Base-by-base conservation (phyloP, 2,113 vertebrate genomes). In the Polypterus bichir region DNA sequence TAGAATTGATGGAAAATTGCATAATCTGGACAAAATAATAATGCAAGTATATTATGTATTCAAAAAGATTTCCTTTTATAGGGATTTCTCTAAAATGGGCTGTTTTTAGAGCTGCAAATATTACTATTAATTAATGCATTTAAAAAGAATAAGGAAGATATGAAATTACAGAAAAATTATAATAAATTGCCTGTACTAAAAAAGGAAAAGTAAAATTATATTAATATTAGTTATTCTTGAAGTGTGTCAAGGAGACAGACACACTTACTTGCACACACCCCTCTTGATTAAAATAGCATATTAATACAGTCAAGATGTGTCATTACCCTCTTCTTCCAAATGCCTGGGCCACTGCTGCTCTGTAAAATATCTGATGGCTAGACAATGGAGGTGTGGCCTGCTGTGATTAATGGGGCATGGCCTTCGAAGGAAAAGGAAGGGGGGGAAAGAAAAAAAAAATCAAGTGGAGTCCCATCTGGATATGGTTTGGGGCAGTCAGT, bases 391-490 rank as follows among this genome's bases (percentile, higher is more conserved):
- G 82, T 80, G 85, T 76, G 80, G 80, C 79, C 9, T 74, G 70
- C 73, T 66, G 74, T 81, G 83, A 83, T 73, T 76, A 83, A 85
- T 81, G 79, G 82, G 75, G 72, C 68, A 57, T 69, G 69, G 74
- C 70, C 65, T 64, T 3, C 49, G 53, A 44, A 27, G 46, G 63
- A 44, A 44, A 63, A 5, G 53, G 53, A 57, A 61, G 54, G 44
- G 48, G 54, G 49, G 7, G 51, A 57, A 48, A 45, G 27, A 44
- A 57, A 46, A 59, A 47, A 47, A 52, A 48, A 48, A 48, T 6
- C 3, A 44, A 27, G 46, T 49, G 70, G 69, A 76, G 71, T 74
- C 78, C 74, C 83, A 76, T 85, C 79, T 86, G 81, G 79, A 74
- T 66, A 60, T 70, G 83, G 68, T 82, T 82, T 68, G 74, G 79